Base-by-base conservation (phyloP, 2,888 invertebrate genomes). In the Drosophila leonis region DNA sequence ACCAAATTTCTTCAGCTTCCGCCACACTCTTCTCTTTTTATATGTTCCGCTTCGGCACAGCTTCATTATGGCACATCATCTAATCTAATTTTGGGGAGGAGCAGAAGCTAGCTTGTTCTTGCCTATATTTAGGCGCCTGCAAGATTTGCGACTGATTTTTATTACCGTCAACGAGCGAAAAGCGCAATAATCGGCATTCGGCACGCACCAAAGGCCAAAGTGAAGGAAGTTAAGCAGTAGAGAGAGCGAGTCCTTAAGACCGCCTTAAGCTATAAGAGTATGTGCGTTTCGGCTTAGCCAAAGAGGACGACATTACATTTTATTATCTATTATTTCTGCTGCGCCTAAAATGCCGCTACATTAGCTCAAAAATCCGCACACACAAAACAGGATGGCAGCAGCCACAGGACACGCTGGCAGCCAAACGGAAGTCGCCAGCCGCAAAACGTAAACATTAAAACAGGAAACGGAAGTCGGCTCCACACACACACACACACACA, bases 21-120 rank as follows among this genome's bases (percentile, higher is more conserved):
- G 65, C 13, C 39, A 29, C 29, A 12, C 18, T 5, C 41, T 15
- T 12, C 20, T 10, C 13, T 49, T 12, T 51, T 8, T 33, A 56
- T 24, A 24, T 44, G 33, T 42, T 35, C 9, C 27, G 27, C 15
- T n/a, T 51, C 54, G 41, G 55, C 70, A 79, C 77, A 88, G 82
- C 82, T 84, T 88, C 86, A 88, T 86, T 84, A 82, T 83, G 77
- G 77, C 88, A 88, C 86, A 88, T 88, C 82, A 84, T 87, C 73
- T 87, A 75, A 88, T 87, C 84, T 83, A 81, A 88, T 88, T 88
- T 75, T 81, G 72, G 69, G 65, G 72, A 70, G 65, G 79, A 57
- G 78, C 75, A 68, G 69, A 60, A 56, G 64, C 82, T 73, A 70
- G 74, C 69, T 67, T 70, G 72, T 74, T 73, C 65, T 75, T 68